Conservation (phyloP, 2,888 invertebrate species). For the Auanema freiburgensis region DNA sequence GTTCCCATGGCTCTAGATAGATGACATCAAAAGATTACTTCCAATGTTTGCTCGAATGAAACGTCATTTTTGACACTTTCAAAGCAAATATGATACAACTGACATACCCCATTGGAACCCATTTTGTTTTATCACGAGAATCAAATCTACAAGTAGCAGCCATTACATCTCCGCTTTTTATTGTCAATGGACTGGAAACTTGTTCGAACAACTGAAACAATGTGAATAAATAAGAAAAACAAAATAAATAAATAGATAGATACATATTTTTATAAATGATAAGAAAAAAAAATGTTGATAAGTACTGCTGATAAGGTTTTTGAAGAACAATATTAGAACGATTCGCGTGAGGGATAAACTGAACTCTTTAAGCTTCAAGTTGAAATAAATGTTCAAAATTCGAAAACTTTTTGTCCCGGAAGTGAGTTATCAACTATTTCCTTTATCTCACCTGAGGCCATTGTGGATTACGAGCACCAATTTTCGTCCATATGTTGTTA, state of each 20-base stretch:
- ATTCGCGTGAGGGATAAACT: too few species aligned
- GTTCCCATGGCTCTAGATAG: constrained; percentile 65
- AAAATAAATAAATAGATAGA: neutral
- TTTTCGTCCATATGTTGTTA: constrained; percentile 60
- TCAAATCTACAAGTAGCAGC: constrained; percentile 71
- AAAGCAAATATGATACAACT: neutral
- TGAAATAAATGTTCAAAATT: too few species aligned
- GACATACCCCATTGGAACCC: constrained; percentile 68
- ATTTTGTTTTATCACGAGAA: constrained; percentile 65
- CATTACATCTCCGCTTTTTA: constrained; percentile 68
- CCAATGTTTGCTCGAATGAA: neutral
- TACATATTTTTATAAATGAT: neutral
- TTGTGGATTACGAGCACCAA: constrained; percentile 71
- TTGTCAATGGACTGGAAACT: constrained; percentile 64
- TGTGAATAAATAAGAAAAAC: neutral
- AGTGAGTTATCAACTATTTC: too few species aligned
- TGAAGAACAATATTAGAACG: too few species aligned
- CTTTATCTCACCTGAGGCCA: constrained; percentile 71
- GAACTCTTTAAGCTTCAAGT: neutral
- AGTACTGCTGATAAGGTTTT: too few species aligned
- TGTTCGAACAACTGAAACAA: constrained; percentile 70
- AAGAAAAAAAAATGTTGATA: neutral
- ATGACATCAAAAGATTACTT: neutral
- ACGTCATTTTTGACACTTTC: constrained; percentile 3
- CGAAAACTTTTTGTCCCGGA: too few species aligned